These are phyloP conservation scores for Xenopus laevis DNA, from an alignment of 2,113 vertebrate species.

Conservation along the genomic window DNA sequence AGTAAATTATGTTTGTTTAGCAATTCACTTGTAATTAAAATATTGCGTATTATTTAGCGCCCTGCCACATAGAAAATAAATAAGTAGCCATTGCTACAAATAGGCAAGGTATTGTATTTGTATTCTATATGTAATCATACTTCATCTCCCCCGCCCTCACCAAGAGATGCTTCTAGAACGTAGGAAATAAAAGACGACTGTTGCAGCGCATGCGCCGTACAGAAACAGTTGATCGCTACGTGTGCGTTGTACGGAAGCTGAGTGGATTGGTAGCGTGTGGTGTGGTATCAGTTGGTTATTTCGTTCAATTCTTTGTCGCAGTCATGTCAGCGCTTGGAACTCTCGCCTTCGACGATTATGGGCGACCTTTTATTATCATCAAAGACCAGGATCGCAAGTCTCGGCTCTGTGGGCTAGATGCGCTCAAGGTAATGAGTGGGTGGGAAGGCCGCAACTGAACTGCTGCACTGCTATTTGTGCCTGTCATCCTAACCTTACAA, in stretches of 20 bases:
- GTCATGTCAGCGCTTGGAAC: constrained; percentile 86
- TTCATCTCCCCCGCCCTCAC: not conserved
- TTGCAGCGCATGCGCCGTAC: not conserved
- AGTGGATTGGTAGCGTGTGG: not conserved
- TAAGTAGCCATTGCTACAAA: too few species aligned
- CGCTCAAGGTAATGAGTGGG: constrained; percentile 78
- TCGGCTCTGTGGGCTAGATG: constrained; percentile 83
- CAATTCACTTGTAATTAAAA: too few species aligned
- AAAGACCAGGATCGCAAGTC: constrained; percentile 96
- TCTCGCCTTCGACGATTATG: constrained; percentile 96
- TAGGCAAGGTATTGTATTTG: too few species aligned
- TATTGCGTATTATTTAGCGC: too few species aligned
- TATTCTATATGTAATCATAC: too few species aligned
- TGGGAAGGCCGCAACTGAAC: too few species aligned
- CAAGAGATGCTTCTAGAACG: constrained; percentile 49
- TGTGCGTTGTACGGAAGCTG: not conserved
- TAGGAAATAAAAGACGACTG: not conserved
- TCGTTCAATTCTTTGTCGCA: accelerated
- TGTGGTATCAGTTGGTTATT: not conserved
- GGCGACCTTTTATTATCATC: constrained; percentile 93
- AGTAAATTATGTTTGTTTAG: too few species aligned
- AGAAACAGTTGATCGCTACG: not conserved
- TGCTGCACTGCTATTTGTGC: too few species aligned
- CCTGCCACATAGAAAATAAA: too few species aligned
- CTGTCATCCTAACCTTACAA: too few species aligned